Evolutionary conservation across 1,140 invertebrate genomes (phyloP).

Genomic region (Eriocheir sinensis): DNA sequence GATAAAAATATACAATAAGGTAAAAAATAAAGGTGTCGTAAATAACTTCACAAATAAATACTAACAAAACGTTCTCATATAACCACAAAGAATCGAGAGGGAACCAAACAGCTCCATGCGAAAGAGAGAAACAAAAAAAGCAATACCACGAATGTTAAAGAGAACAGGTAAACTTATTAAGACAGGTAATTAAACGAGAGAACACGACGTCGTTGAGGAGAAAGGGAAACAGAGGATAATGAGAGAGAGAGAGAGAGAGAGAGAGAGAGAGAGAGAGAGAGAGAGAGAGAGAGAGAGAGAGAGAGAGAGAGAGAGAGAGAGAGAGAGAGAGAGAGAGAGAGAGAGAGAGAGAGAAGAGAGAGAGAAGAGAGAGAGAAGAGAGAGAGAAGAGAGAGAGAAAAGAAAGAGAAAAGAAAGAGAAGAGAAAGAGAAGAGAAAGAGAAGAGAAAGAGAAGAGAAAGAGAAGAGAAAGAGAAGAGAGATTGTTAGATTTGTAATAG

Average conservation of each 20-base stretch:
- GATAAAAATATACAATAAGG: no score
- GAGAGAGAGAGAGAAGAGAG: not conserved
- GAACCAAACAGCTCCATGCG: no score
- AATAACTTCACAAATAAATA: no score
- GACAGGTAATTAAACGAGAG: not conserved
- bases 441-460: no score
- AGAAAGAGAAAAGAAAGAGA: constrained; percentile 20
- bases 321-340: not conserved
- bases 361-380: not conserved
- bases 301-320: not conserved
- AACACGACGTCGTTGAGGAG: no score
- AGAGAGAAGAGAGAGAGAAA: not conserved
- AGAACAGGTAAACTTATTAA: no score
- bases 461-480: not conserved
- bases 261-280: not conserved
- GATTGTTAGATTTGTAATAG: no score
- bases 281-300: not conserved
- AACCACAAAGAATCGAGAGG: no score
- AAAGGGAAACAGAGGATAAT: no score
- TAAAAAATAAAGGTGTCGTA: no score
- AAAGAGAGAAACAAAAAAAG: no score
- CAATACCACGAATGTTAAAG: not conserved
- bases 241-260: not conserved
- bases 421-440: not conserved
- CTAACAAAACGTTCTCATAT: no score